These are phyloP conservation scores for Heterohyrax brucei DNA, from an alignment of 2,797 vertebrate genomes.

Conservation along the genomic window DNA sequence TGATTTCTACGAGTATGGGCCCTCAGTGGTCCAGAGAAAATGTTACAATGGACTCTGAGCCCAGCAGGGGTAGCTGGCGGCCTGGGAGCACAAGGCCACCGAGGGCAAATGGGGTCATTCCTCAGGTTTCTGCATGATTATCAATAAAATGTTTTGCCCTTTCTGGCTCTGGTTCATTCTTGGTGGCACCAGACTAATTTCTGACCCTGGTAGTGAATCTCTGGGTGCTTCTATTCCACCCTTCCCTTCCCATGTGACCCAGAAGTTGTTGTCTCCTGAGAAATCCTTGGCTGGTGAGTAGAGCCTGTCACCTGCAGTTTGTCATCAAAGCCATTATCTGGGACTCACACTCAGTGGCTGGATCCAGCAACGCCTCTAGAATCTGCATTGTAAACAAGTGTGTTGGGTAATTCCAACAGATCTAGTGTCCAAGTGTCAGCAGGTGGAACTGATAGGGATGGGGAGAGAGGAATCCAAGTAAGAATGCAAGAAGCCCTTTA, in stretches of 20 bases:
- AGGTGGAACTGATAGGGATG: not conserved
- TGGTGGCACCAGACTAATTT: not conserved
- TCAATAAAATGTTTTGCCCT: constrained; percentile 25
- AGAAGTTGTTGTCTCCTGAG: constrained; percentile 11
- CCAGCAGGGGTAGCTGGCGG: not conserved
- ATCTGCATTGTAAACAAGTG: not conserved
- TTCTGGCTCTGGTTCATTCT: constrained; percentile 16
- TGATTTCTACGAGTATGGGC: too few species aligned
- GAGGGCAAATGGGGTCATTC: not conserved
- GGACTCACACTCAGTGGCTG: not conserved
- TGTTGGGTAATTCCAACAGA: not conserved
- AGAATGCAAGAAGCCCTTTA: not conserved
- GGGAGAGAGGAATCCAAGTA: not conserved
- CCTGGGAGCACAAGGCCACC: not conserved
- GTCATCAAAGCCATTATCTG: not conserved
- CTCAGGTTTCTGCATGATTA: not conserved
- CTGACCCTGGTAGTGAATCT: not conserved
- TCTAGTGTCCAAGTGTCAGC: not conserved
- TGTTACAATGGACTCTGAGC: constrained; percentile 76
- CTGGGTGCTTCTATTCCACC: not conserved
- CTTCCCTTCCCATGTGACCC: not conserved
- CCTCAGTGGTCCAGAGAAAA: not conserved
- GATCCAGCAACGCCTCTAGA: not conserved
- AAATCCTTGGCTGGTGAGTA: not conserved
- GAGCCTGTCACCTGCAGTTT: not conserved